Conservation (phyloP, 2,888 invertebrate species). For the Drosophila glabriapex region DNA sequence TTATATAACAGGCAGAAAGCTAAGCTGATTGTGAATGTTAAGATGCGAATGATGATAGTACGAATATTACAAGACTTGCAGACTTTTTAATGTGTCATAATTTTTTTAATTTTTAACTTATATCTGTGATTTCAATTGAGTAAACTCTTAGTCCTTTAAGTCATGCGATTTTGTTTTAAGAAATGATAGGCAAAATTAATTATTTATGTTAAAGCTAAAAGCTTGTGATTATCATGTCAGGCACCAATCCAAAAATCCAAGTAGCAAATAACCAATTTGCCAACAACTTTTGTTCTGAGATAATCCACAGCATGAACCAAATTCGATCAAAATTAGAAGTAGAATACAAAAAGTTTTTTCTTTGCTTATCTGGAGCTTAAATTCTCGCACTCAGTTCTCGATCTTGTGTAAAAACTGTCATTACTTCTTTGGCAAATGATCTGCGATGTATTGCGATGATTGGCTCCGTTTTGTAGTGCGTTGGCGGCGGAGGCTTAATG, state of each 20-base stretch:
- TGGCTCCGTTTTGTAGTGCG: constrained; percentile 39
- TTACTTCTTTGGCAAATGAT: constrained; percentile 18
- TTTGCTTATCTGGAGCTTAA: background rate
- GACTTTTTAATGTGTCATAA: background rate
- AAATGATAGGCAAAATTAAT: background rate
- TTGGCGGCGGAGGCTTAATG: constrained; percentile 57
- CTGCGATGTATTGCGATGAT: constrained; percentile 21
- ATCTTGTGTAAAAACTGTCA: constrained; percentile 22
- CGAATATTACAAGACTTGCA: background rate
- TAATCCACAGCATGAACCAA: background rate
- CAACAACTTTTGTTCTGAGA: background rate
- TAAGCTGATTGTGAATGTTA: background rate
- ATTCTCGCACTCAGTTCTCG: background rate
- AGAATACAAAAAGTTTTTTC: background rate
- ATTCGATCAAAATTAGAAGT: background rate
- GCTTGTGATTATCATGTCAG: background rate
- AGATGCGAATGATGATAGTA: background rate
- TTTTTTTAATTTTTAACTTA: background rate
- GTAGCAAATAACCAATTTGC: background rate
- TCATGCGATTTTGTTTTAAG: rapidly evolving
- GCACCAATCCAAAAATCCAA: no score
- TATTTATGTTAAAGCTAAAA: background rate
- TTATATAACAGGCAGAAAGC: background rate
- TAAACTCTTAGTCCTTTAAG: background rate
- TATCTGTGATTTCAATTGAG: background rate